Conservation (phyloP, 2,888 invertebrate species). For the Agrochola macilenta region DNA sequence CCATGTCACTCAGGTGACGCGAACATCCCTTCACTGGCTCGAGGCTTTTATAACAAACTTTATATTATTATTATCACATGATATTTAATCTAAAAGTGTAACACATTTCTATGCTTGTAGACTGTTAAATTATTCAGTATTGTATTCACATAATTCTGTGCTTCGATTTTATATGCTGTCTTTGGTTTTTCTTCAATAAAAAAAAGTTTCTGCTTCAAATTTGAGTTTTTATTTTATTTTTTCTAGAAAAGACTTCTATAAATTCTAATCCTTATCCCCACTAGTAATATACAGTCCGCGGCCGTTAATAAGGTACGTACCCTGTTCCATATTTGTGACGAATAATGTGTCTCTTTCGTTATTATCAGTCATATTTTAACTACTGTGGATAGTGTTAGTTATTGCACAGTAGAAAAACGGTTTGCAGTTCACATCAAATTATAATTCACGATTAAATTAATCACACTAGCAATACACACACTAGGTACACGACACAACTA, state of each 20-base stretch:
- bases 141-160: slow-evolving; percentile 51
- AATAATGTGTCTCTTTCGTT: too few species aligned
- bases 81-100: slow-evolving; percentile 49
- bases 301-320: not conserved
- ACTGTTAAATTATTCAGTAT: slow-evolving; percentile 69
- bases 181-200: slow-evolving; percentile 68
- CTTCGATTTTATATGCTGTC: slow-evolving; percentile 67
- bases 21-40: slow-evolving; percentile 73
- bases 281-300: too few species aligned
- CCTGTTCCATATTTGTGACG: too few species aligned
- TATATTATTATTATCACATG: slow-evolving; percentile 14
- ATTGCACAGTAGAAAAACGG: too few species aligned
- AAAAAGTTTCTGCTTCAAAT: slow-evolving; percentile 73
- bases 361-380: too few species aligned
- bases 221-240: slow-evolving; percentile 46
- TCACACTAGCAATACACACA: too few species aligned
- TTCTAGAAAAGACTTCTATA: not conserved
- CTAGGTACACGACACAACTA: too few species aligned
- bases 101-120: slow-evolving; percentile 64
- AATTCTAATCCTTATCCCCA: not conserved
- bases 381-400: too few species aligned
- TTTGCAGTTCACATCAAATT: too few species aligned
- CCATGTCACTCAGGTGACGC: slow-evolving; percentile 60
- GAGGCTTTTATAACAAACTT: slow-evolving; percentile 44
- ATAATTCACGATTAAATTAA: too few species aligned